phyloP scores from a whole-genome alignment of 1,140 invertebrate species.

The Drosophila cardini region DNA sequence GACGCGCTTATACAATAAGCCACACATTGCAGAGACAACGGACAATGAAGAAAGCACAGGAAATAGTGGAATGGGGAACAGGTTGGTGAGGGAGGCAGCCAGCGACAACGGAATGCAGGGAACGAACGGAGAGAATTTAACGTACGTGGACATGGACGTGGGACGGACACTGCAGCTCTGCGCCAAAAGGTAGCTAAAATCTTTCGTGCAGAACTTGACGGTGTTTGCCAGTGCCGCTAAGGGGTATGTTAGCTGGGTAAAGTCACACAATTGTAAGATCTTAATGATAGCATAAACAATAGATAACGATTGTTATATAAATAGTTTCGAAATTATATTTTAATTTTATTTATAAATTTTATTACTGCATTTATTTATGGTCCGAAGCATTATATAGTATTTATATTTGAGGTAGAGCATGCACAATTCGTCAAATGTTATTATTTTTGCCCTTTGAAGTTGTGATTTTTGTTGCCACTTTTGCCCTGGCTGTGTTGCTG shows the following conservation, averaged over 20 bases:
- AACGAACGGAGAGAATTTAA: slow-evolving; percentile 19
- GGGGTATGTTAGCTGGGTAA: slow-evolving; percentile 26
- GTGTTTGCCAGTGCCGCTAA: slow-evolving; percentile 23
- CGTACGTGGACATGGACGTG: slow-evolving; percentile 27
- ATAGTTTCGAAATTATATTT: no score
- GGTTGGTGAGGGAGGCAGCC: not conserved
- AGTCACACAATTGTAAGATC: not conserved
- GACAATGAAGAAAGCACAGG: slow-evolving; percentile 26
- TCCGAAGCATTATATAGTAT: no score
- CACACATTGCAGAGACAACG: slow-evolving; percentile 58
- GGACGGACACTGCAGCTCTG: slow-evolving; percentile 29
- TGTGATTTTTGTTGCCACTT: slow-evolving; percentile 36
- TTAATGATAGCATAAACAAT: not conserved
- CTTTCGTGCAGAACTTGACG: slow-evolving; percentile 78
- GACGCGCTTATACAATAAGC: slow-evolving; percentile 70
- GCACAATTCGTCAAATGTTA: not conserved
- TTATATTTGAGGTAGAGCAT: slow-evolving; percentile 35
- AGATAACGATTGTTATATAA: no score
- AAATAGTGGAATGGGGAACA: not conserved
- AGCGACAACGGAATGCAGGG: not conserved
- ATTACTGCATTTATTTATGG: no score
- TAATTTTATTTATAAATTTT: no score
- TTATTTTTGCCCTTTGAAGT: slow-evolving; percentile 13
- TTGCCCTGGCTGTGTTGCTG: slow-evolving; percentile 49
- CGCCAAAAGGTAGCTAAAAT: slow-evolving; percentile 73